Evolutionary conservation across 2,888 invertebrate genomes (phyloP).

Genomic region (Melieria picta): DNA sequence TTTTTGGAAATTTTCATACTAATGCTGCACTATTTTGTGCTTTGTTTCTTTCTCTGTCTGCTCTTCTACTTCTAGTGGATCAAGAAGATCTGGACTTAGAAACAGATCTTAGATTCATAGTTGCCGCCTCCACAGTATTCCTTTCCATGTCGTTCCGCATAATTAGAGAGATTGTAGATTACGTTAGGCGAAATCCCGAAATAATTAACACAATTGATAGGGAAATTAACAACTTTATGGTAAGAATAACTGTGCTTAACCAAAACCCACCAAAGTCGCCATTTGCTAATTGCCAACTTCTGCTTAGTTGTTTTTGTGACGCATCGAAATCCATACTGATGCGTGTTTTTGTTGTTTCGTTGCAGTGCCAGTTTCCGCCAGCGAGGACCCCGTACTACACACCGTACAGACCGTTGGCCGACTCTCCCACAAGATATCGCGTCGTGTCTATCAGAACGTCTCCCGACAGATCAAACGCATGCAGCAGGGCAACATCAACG

Average conservation of each 20-base stretch:
- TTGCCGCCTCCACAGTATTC: slow-evolving; percentile 64
- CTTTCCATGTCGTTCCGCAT: slow-evolving; percentile 63
- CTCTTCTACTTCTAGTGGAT: slow-evolving; percentile 55
- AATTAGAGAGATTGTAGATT: slow-evolving; percentile 62
- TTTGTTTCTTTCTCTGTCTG: slow-evolving; percentile 31
- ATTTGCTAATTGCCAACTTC: neutral
- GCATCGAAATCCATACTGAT: neutral
- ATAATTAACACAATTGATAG: slow-evolving; percentile 61
- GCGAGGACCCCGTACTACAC: slow-evolving; percentile 75
- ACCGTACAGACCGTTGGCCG: slow-evolving; percentile 78
- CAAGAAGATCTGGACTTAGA: slow-evolving; percentile 57
- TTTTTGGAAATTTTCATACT: neutral
- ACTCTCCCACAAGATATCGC: slow-evolving; percentile 76
- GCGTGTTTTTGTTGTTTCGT: slow-evolving; percentile 38
- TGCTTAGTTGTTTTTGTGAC: neutral
- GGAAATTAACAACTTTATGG: slow-evolving; percentile 61
- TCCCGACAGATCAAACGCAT: slow-evolving; percentile 70
- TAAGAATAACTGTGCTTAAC: slow-evolving; percentile 46
- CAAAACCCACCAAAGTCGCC: neutral
- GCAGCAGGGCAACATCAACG: slow-evolving; percentile 67
- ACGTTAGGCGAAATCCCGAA: slow-evolving; percentile 63
- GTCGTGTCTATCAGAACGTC: slow-evolving; percentile 76
- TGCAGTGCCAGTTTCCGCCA: slow-evolving; percentile 71
- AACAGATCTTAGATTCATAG: slow-evolving; percentile 61
- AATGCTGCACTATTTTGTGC: slow-evolving; percentile 13